phyloP scores from a whole-genome alignment of 2,797 vertebrate species.

The Pipistrellus kuhlii region DNA sequence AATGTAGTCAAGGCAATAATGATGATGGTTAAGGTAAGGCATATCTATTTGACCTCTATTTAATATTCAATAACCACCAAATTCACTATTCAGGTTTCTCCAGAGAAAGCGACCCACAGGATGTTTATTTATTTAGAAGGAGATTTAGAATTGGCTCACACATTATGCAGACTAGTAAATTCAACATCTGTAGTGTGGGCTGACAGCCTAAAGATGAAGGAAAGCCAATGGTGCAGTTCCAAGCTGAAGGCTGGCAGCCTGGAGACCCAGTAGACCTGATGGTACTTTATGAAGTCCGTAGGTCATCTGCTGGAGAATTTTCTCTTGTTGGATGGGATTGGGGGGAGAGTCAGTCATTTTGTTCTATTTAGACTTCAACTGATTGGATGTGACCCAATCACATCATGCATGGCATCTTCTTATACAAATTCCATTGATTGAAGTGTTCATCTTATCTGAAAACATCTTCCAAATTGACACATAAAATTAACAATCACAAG shows the following conservation, averaged over 20 bases:
- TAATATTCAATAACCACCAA: background rate
- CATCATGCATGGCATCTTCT: background rate
- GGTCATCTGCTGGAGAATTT: background rate
- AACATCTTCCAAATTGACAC: background rate
- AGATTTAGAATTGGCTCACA: background rate
- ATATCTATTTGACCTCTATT: background rate
- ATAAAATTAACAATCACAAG: background rate
- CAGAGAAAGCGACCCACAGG: background rate
- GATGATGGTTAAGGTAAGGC: background rate
- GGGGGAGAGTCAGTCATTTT: background rate
- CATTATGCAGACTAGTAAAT: background rate
- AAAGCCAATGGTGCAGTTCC: background rate
- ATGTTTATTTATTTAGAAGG: background rate
- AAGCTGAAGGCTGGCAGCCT: background rate
- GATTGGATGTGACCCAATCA: background rate
- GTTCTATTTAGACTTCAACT: background rate
- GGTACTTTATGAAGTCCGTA: background rate
- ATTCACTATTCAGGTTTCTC: background rate
- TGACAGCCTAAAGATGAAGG: background rate
- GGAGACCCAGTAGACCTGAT: background rate
- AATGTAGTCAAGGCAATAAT: slow-evolving; percentile 1
- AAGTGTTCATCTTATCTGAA: slow-evolving; percentile 16
- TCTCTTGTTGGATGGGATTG: background rate
- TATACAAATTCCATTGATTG: background rate
- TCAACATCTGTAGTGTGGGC: background rate